Base-by-base conservation (phyloP, 2,113 vertebrate species). In the Myrmophylax atrothorax region DNA sequence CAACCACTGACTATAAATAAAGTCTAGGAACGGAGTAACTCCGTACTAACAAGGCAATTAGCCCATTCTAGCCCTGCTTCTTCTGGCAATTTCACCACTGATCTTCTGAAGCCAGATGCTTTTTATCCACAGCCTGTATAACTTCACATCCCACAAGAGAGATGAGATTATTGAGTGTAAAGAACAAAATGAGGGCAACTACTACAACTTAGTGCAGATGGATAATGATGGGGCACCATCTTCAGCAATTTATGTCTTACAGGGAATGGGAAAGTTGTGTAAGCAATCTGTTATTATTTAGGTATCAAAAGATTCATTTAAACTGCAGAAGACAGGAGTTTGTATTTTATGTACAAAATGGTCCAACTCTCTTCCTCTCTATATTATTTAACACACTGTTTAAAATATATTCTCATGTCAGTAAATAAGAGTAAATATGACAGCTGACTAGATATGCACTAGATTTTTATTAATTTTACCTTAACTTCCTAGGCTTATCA, bases 401-500 rank as follows among this genome's bases (percentile, higher is more conserved):
- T 58, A 50, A 53, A 50, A 55, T 3, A 83, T 62, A 66, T 79
- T 83, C n/a, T 66, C 26, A 18, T 47, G 74, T 63, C 38, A 74
- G 16, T 67, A 52, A 77, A 44, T 40, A n/a, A 92, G 18, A 96
- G 56, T 26, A 87, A 91, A 66, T 79, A 76, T 37, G 26, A 91
- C 52, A 92, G 66, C 60, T 85, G 52, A 94, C 16, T 38, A 89
- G 70, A 70, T 56, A 82, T 10, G 26, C 50, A 67, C 28, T 81
- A 72, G 38, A 83, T 70, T 95, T 82, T 91, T 87, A 90, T 62
- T 85, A 50, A 38, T 80, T 93, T 93, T 66, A 91, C 55, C 72
- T 50, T 59, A 25, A 42, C 38, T 91, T 83, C 42, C 46, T 26
- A n/a, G 59, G 33, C 20, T 74, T 91, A 85, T 80, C 8, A 89